These are phyloP conservation scores for Barnardius zonarius DNA, from an alignment of 2,113 vertebrate species.

Conservation along the genomic window DNA sequence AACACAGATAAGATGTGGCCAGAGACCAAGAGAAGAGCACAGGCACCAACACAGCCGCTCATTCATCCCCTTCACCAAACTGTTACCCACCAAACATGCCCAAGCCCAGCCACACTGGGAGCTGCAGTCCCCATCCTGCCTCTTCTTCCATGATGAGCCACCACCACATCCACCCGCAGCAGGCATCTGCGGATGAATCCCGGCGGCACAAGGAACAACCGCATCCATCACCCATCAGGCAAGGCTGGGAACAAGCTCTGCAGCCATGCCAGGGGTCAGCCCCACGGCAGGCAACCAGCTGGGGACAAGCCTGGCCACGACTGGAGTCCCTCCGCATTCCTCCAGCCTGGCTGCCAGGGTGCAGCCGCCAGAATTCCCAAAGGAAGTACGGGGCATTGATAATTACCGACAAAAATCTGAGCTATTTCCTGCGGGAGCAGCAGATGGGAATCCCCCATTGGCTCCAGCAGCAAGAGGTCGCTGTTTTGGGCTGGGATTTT, in stretches of 20 bases:
- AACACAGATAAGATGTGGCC: fast-evolving
- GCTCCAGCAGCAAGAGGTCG: neutral
- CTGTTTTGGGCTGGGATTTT: neutral
- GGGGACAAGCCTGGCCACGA: neutral
- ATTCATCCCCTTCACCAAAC: neutral
- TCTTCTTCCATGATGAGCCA: neutral
- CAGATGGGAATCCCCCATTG: slow-evolving; percentile 40
- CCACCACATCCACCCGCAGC: neutral
- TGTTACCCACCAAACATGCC: neutral
- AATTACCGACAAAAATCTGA: slow-evolving; percentile 43
- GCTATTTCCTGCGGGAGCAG: slow-evolving; percentile 65
- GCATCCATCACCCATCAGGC: fast-evolving
- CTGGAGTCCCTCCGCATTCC: neutral
- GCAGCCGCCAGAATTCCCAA: slow-evolving; percentile 5
- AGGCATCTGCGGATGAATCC: neutral
- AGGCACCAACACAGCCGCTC: neutral
- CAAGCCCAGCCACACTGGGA: neutral
- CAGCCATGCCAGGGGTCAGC: neutral
- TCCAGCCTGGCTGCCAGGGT: neutral
- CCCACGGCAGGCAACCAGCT: fast-evolving
- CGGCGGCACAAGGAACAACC: neutral
- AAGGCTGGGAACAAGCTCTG: neutral
- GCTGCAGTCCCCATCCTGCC: neutral
- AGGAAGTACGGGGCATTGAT: slow-evolving; percentile 44
- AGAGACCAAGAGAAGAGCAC: neutral